Evolutionary conservation across 1,140 invertebrate genomes (phyloP).

Genomic region (Ptiloglossa arizonensis): DNA sequence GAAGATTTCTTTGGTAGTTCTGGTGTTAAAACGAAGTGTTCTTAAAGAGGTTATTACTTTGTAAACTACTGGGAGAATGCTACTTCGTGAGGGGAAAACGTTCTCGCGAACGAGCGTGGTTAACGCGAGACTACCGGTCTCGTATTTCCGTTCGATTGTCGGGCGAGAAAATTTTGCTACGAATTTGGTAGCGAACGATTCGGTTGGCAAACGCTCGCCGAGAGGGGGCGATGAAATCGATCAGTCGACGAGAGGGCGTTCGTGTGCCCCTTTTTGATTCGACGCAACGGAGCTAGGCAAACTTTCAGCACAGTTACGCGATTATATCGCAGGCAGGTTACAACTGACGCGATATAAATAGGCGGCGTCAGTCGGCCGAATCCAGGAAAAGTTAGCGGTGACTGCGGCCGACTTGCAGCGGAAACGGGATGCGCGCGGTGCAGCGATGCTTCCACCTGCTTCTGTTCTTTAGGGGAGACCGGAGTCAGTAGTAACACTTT

Average conservation of each 20-base stretch:
- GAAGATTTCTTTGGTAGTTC: too few relatives aligned
- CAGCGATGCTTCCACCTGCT: background rate
- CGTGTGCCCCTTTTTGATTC: constrained; percentile 37
- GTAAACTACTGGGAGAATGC: too few relatives aligned
- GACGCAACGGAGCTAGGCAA: constrained; percentile 12
- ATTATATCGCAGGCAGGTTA: constrained; percentile 40
- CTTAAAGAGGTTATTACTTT: too few relatives aligned
- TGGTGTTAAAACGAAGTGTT: too few relatives aligned
- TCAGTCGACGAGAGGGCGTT: background rate
- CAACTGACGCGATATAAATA: constrained; percentile 59
- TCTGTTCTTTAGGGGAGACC: too few relatives aligned
- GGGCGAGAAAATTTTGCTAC: too few relatives aligned
- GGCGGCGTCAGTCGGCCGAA: constrained; percentile 44
- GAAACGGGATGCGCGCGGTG: background rate
- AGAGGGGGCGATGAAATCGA: constrained; percentile 36
- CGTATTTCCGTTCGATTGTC: too few relatives aligned
- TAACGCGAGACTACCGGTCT: too few relatives aligned
- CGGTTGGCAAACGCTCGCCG: background rate
- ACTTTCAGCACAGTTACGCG: constrained; percentile 28
- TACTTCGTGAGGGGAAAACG: too few relatives aligned
- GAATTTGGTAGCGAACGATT: too few relatives aligned
- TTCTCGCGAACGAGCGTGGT: too few relatives aligned
- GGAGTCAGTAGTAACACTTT: too few relatives aligned
- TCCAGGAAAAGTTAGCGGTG: constrained; percentile 52
- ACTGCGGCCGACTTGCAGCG: background rate